These are phyloP conservation scores for Synergus laeviventris DNA, from an alignment of 2,888 invertebrate genomes.

Conservation along the genomic window DNA sequence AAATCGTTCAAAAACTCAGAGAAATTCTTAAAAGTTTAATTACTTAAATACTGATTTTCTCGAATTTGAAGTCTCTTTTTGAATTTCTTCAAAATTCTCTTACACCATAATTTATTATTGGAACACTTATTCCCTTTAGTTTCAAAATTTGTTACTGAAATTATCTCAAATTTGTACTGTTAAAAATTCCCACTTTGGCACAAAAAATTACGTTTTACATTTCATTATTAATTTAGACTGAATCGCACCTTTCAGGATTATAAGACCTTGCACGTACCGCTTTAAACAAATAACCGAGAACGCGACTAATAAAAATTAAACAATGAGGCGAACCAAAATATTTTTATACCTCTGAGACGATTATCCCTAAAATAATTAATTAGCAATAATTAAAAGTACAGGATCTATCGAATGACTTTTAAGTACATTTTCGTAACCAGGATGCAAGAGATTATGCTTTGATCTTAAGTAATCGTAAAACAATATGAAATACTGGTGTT, in stretches of 20 bases:
- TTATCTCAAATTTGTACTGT: not conserved
- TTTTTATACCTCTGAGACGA: conserved; percentile 36
- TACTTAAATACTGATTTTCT: conserved; percentile 1
- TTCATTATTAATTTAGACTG: not conserved
- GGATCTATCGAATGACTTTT: conserved; percentile 67
- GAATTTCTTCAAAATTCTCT: not conserved
- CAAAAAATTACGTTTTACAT: not conserved
- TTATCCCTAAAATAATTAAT: conserved; percentile 43
- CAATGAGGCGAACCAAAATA: conserved; percentile 36
- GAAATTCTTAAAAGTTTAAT: conserved; percentile 8
- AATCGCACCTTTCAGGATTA: conserved; percentile 28
- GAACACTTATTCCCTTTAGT: not conserved
- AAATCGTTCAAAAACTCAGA: conserved; percentile 31
- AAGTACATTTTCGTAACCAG: conserved; percentile 74
- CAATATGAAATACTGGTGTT: conserved; percentile 73
- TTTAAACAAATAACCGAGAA: conserved; percentile 12
- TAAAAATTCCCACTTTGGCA: conserved; percentile 3
- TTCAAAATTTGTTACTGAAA: conserved; percentile 4
- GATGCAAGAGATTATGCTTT: conserved; percentile 69
- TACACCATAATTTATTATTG: not conserved
- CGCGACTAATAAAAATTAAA: conserved; percentile 19
- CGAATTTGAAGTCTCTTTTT: not conserved
- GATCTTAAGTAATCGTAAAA: conserved; percentile 72
- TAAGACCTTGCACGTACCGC: conserved; percentile 11
- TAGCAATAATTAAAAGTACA: conserved; percentile 61